phyloP scores from a whole-genome alignment of 2,113 vertebrate genomes.

The Hiodon alosoides region DNA sequence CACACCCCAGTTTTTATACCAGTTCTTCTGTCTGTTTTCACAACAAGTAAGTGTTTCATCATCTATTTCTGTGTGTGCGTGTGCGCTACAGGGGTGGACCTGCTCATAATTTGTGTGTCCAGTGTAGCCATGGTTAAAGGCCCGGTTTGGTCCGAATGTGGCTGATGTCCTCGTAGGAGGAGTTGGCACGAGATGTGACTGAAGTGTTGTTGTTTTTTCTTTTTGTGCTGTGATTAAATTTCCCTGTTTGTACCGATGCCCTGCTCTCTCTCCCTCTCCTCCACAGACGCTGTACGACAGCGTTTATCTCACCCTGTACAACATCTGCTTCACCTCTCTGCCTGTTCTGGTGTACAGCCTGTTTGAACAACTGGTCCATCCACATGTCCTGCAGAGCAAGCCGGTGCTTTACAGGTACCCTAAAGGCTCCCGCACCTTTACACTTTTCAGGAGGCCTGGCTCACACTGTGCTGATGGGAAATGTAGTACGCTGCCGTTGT shows the following conservation, averaged over 20 bases:
- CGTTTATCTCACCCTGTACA: conserved; percentile 98
- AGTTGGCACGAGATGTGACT: too few relatives aligned
- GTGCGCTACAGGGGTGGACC: too few relatives aligned
- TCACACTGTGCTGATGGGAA: too few relatives aligned
- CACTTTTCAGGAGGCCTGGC: too few relatives aligned
- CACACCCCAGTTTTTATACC: conserved; percentile 99
- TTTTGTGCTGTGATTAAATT: background rate
- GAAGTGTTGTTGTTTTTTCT: too few relatives aligned
- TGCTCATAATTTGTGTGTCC: too few relatives aligned
- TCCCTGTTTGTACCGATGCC: background rate
- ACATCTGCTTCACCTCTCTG: conserved; percentile 98
- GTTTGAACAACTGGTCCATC: conserved; percentile 94
- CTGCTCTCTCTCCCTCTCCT: conserved; percentile 43
- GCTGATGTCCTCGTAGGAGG: too few relatives aligned
- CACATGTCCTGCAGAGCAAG: conserved; percentile 85
- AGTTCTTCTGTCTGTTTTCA: conserved; percentile 99
- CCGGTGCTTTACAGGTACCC: conserved; percentile 86
- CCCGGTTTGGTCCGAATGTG: too few relatives aligned
- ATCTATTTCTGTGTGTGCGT: background rate
- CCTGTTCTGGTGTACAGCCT: conserved; percentile 96
- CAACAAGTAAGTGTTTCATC: conserved; percentile 82
- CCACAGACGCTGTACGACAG: conserved; percentile 94
- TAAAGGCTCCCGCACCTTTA: background rate
- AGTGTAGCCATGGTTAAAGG: too few relatives aligned
- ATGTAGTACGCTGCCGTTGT: too few relatives aligned